Evolutionary conservation across 2,113 vertebrate species (phyloP), one percentile per base, ranked within the genome.

Genomic region (Ceuthmochares aereus): DNA sequence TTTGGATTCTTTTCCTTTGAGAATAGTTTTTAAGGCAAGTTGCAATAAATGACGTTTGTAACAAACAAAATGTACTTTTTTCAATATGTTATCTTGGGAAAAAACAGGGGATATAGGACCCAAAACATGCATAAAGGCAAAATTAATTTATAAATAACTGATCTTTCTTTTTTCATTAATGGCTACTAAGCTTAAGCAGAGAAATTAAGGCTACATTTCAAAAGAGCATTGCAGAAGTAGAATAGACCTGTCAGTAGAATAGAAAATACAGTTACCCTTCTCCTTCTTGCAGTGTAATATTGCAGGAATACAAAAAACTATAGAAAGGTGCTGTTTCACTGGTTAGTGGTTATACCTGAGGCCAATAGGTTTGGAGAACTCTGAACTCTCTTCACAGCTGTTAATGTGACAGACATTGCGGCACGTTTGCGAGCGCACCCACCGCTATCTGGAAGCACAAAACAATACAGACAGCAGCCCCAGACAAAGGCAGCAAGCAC

Each of bases 321-420:
- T 4, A 63, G 68, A 92, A 80, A 95, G 94, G 88, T 12, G 68
- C 69, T 51, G n/a, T 77, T 78, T 56, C 73, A 45, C 43, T n/a
- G 64, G 92, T 97, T 96, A 97, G 97, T 51, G 75, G 94, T 94
- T 98, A 98, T 99, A 99, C 99, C 99, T 99, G 99, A 97, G 94
- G 98, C 96, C 98, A 98, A 98, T 43, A 99, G 99, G 98, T 99
- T 99, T 97, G 99, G 99, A 97, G 99, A 99, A 98, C 99, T 99
- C 97, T 99, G 99, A 97, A 99, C 99, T 97, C 99, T 99, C 99
- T 99, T 99, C 99, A 99, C 98, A 96, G 99, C 98, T 97, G 98
- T 99, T 98, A 99, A 98, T 89, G 97, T 98, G 95, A 99, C 98
- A 97, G 98, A 99, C 98, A 99, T 98, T 96, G 99, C 98, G 63